Evolutionary conservation across 2,797 vertebrate genomes (phyloP).

Genomic region (Sorex maritimensis): DNA sequence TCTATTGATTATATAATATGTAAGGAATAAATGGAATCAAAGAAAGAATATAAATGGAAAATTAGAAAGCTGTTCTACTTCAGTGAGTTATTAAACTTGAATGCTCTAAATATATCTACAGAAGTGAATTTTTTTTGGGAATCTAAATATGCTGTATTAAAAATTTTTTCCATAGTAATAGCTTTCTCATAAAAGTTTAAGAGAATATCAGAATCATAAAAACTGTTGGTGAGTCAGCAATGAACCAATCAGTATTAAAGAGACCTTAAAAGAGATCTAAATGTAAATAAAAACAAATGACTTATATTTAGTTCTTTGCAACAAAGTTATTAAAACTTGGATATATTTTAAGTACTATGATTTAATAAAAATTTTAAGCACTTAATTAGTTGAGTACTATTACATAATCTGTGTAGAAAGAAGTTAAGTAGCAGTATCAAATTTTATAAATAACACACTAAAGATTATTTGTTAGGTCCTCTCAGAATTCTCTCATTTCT

Average conservation of each 20-base stretch:
- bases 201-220: constrained; percentile 62
- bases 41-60: constrained; percentile 55
- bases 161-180: constrained; percentile 42
- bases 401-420: constrained; percentile 71
- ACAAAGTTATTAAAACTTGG: constrained; percentile 70
- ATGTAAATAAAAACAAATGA: constrained; percentile 74
- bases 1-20: constrained; percentile 28
- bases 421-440: constrained; percentile 77
- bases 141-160: not conserved
- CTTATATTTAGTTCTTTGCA: constrained; percentile 76
- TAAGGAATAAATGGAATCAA: constrained; percentile 31
- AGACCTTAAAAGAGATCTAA: constrained; percentile 64
- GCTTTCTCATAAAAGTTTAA: constrained; percentile 67
- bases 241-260: constrained; percentile 31
- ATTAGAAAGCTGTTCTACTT: constrained; percentile 50
- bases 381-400: constrained; percentile 73
- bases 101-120: not conserved
- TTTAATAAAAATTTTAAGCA: constrained; percentile 77
- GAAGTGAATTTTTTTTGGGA: constrained; percentile 21
- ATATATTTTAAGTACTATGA: constrained; percentile 74
- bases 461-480: constrained; percentile 74
- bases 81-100: constrained; percentile 58
- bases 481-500: constrained; percentile 62
- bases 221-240: constrained; percentile 50
- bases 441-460: constrained; percentile 66